These are phyloP conservation scores for Anguilla japonica DNA, from an alignment of 2,113 vertebrate species.

Conservation along the genomic window DNA sequence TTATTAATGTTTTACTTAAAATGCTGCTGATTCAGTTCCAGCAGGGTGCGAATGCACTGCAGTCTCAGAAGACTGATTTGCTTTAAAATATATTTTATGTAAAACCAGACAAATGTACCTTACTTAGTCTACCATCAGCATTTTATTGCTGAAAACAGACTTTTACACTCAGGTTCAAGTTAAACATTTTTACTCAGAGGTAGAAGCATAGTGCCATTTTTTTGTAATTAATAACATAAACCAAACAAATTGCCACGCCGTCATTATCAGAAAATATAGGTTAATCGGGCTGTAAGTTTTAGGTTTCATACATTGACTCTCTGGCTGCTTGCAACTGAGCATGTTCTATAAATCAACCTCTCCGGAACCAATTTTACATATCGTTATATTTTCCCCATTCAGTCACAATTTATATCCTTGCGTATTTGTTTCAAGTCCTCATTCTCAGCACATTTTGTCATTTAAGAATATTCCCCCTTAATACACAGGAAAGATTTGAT, in stretches of 20 bases:
- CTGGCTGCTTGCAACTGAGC: slow-evolving; percentile 36
- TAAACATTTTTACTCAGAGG: neutral
- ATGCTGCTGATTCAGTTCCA: slow-evolving; percentile 1
- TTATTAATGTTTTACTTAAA: slow-evolving; percentile 48
- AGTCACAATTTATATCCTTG: slow-evolving; percentile 47
- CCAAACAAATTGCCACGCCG: neutral
- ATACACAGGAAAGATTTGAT: slow-evolving; percentile 64
- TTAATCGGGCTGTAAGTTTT: neutral
- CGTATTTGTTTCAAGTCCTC: slow-evolving; percentile 60
- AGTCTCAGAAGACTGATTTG: neutral
- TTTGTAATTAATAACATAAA: neutral
- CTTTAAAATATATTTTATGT: neutral
- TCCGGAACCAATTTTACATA: slow-evolving; percentile 36
- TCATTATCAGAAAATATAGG: neutral
- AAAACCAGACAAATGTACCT: neutral
- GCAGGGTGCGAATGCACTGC: neutral
- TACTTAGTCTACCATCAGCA: neutral
- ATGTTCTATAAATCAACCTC: slow-evolving; percentile 44
- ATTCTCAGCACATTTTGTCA: slow-evolving; percentile 67
- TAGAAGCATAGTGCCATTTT: neutral
- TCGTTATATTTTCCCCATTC: slow-evolving; percentile 36
- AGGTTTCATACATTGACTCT: neutral
- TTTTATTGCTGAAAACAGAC: neutral
- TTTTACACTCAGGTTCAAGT: neutral
- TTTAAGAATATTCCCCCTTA: slow-evolving; percentile 62